Percentiles rank a stretch among this genome's conserved stretches.
Evolutionary conservation across 2,113 vertebrate genomes (phyloP).

Genomic region (Oreochromis aureus): DNA sequence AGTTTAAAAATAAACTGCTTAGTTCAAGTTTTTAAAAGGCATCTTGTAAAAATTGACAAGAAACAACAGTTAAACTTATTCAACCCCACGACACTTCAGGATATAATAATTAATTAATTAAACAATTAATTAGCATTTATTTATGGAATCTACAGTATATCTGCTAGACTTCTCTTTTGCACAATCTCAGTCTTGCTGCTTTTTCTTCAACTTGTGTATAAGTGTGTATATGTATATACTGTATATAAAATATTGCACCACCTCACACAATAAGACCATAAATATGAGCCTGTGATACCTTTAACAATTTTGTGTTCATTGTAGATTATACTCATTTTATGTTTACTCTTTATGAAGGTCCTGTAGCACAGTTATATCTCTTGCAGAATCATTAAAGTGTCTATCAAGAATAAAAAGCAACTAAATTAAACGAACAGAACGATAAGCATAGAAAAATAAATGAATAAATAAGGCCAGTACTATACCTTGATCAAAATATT

Average conservation of each 20-base stretch:
- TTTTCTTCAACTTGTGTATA: not conserved
- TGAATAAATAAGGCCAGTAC: not conserved
- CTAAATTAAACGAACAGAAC: not conserved
- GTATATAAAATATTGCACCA: not conserved
- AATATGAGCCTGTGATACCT: not conserved
- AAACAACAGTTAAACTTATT: too few relatives aligned
- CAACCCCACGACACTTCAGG: too few relatives aligned
- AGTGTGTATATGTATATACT: not conserved
- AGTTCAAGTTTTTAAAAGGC: too few relatives aligned
- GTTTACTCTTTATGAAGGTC: not conserved
- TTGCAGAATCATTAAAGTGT: not conserved
- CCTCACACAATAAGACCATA: not conserved
- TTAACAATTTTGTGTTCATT: not conserved
- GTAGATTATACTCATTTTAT: not conserved
- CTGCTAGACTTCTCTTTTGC: not conserved
- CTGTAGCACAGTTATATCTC: not conserved
- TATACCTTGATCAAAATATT: not conserved
- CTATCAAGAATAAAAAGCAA: not conserved
- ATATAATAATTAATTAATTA: not conserved
- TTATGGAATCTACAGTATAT: not conserved
- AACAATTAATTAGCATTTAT: not conserved
- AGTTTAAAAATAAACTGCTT: too few relatives aligned
- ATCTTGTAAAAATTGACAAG: too few relatives aligned
- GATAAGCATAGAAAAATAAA: not conserved
- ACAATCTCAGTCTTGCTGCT: not conserved